Percentiles rank a stretch among this genome's conserved stretches.
Evolutionary conservation across 1,140 invertebrate genomes (phyloP).

Genomic region (Leucophenga varia): DNA sequence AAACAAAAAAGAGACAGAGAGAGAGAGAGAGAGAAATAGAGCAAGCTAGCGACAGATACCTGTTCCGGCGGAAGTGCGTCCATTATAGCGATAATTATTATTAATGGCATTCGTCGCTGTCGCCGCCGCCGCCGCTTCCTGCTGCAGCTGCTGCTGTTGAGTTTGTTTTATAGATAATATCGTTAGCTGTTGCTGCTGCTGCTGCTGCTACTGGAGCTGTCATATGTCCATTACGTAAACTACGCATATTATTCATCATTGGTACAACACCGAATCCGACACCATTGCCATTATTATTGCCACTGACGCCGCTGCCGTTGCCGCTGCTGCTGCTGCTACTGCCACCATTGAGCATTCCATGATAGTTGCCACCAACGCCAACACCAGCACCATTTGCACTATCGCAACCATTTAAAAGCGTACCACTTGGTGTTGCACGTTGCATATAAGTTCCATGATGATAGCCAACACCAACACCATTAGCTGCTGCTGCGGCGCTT

Average conservation of each 20-base stretch:
- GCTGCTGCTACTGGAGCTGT: slow-evolving; percentile 8
- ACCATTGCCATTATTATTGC: slow-evolving; percentile 21
- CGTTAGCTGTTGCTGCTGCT: slow-evolving; percentile 1
- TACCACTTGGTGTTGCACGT: slow-evolving; percentile 20
- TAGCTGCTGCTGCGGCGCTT: slow-evolving; percentile 15
- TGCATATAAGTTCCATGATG: slow-evolving; percentile 3
- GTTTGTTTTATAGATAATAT: background rate
- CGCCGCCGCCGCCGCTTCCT: slow-evolving; percentile 24
- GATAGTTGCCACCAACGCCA: background rate
- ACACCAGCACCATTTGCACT: background rate
- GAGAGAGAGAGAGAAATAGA: slow-evolving; percentile 9
- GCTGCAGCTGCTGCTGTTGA: slow-evolving; percentile 4
- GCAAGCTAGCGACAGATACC: slow-evolving; percentile 30
- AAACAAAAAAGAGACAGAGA: slow-evolving; percentile 6
- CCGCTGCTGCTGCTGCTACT: slow-evolving; percentile 11
- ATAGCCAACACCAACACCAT: slow-evolving; percentile 6
- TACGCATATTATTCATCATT: slow-evolving; percentile 28
- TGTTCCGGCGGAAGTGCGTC: slow-evolving; percentile 50
- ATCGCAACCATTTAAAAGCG: slow-evolving; percentile 8
- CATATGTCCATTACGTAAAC: slow-evolving; percentile 33
- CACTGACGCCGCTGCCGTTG: slow-evolving; percentile 13
- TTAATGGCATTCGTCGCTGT: slow-evolving; percentile 51
- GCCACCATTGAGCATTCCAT: slow-evolving; percentile 2
- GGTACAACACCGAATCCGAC: slow-evolving; percentile 10
- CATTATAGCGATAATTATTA: slow-evolving; percentile 57